phyloP scores from a whole-genome alignment of 2,113 vertebrate genomes.

The Grammomys surdaster region DNA sequence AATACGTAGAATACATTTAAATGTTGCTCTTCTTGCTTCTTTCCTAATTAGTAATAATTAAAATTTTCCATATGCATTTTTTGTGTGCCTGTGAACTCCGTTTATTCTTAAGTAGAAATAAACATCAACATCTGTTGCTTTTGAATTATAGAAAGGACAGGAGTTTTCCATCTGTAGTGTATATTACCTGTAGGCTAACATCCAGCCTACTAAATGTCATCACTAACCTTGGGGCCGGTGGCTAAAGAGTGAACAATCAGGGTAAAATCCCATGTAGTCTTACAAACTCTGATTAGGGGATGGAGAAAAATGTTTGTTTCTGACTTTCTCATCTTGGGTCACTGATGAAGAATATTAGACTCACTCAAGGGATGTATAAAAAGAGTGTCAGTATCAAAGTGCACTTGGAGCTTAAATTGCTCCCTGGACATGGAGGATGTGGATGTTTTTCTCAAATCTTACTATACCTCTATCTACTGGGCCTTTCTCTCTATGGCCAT shows the following conservation, averaged over 20 bases:
- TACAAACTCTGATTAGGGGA: fast-evolving
- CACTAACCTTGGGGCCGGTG: background rate
- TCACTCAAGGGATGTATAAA: background rate
- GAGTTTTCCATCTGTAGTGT: background rate
- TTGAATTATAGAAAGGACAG: background rate
- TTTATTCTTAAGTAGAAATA: background rate
- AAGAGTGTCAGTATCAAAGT: background rate
- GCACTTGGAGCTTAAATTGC: background rate
- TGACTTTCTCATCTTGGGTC: background rate
- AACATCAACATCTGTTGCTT: background rate
- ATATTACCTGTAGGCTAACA: background rate
- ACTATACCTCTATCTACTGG: background rate
- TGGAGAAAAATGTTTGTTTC: background rate
- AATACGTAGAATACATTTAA: background rate
- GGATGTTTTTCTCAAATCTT: background rate
- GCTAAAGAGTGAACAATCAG: background rate
- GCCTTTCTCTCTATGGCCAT: too few relatives aligned
- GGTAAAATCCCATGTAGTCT: background rate
- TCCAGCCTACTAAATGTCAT: background rate
- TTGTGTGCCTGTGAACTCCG: background rate
- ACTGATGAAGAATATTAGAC: background rate
- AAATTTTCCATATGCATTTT: background rate
- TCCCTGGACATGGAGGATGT: too few relatives aligned
- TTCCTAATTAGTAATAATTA: slow-evolving; percentile 11
- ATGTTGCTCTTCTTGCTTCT: background rate